Conservation (phyloP, 2,888 invertebrate genomes). For the Caenorhabditis parvicauda region DNA sequence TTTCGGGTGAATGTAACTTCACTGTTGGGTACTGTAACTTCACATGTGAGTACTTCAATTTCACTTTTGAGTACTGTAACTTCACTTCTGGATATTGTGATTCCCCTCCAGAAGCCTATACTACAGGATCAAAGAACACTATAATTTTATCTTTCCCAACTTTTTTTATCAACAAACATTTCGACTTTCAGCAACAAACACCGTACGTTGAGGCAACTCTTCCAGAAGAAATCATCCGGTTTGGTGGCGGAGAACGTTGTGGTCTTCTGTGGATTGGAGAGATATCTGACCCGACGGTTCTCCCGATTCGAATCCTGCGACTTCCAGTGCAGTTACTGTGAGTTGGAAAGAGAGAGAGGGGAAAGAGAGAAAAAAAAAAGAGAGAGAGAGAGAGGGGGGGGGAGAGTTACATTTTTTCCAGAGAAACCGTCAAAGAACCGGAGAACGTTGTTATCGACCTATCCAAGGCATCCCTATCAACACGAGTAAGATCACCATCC, state of each 20-base stretch:
- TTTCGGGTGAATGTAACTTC: too few relatives aligned
- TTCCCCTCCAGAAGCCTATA: too few relatives aligned
- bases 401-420: neutral
- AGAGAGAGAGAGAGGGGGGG: neutral
- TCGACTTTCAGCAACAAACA: constrained; percentile 11
- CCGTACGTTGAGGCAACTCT: constrained; percentile 29
- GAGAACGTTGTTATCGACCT: too few relatives aligned
- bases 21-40: too few relatives aligned
- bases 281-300: constrained; percentile 22
- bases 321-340: constrained; percentile 6
- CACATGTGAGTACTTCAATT: too few relatives aligned
- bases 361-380: constrained; percentile 1
- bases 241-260: constrained; percentile 56
- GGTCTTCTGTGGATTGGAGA: constrained; percentile 44
- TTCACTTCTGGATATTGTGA: too few relatives aligned
- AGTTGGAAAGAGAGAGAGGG: neutral
- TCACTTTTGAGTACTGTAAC: too few relatives aligned
- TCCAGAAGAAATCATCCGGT: constrained; percentile 52
- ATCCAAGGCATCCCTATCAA: constrained; percentile 4
- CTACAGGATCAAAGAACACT: too few relatives aligned
- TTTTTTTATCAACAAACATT: neutral
- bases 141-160: too few relatives aligned
- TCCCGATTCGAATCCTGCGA: too few relatives aligned
- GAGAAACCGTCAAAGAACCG: too few relatives aligned
- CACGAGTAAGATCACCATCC: constrained; percentile 11